These are phyloP conservation scores for Amphipoea oculea DNA, from an alignment of 2,888 invertebrate genomes.

Conservation along the genomic window DNA sequence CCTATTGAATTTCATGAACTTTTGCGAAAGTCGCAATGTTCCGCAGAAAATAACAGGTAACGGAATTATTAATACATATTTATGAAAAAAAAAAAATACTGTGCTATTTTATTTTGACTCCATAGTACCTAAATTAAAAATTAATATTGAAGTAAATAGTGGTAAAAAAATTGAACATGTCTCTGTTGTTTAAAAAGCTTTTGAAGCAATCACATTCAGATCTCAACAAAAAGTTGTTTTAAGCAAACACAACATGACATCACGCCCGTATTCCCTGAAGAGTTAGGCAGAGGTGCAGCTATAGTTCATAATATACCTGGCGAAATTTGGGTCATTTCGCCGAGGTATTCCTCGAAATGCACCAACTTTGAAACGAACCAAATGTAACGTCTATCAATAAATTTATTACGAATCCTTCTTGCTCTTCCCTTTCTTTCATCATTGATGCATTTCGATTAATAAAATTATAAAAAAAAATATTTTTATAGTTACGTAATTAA, in stretches of 20 bases:
- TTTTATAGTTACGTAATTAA: too few relatives aligned
- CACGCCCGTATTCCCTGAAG: too few relatives aligned
- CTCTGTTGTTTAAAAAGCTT: background rate
- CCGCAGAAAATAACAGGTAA: slow-evolving; percentile 1
- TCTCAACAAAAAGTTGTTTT: background rate
- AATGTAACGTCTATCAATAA: too few relatives aligned
- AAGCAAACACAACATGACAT: background rate
- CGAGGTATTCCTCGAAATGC: too few relatives aligned
- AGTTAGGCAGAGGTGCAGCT: background rate
- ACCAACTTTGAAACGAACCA: too few relatives aligned
- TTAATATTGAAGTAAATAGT: background rate
- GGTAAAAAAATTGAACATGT: background rate
- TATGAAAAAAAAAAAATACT: background rate
- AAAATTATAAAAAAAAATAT: too few relatives aligned
- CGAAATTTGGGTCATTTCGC: too few relatives aligned
- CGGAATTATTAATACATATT: slow-evolving; percentile 34
- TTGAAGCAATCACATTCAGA: background rate
- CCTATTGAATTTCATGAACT: slow-evolving; percentile 50
- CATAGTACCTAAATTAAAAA: background rate
- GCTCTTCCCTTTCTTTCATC: too few relatives aligned
- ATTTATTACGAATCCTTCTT: too few relatives aligned
- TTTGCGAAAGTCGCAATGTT: slow-evolving; percentile 14
- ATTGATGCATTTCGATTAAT: too few relatives aligned
- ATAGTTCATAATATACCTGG: too few relatives aligned
- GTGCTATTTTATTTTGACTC: background rate